Conservation (phyloP, 1,140 invertebrate genomes). For the Nomia melanderi region DNA sequence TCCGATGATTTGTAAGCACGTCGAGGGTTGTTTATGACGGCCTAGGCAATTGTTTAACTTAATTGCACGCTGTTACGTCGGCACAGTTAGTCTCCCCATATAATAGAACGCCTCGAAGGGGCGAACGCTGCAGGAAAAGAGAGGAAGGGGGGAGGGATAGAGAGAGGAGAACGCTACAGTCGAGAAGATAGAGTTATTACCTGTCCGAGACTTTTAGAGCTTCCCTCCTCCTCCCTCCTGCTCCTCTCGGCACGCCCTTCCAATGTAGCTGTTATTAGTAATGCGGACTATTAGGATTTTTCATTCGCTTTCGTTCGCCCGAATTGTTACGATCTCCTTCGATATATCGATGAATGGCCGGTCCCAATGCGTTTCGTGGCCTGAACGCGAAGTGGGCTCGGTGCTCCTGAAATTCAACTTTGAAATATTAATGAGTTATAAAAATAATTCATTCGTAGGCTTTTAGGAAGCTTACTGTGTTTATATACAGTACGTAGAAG, state of each 20-base stretch:
- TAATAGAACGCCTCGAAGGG: conserved; percentile 59
- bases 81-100: conserved; percentile 73
- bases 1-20: conserved; percentile 73
- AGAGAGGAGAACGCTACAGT: conserved; percentile 28
- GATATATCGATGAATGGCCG: too few relatives aligned
- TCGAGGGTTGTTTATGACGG: conserved; percentile 73
- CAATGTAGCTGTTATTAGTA: conserved; percentile 75
- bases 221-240: too few relatives aligned
- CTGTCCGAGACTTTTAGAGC: conserved; percentile 76
- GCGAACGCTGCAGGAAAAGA: conserved; percentile 1
- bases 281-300: conserved; percentile 74
- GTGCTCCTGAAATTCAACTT: too few relatives aligned
- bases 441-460: too few relatives aligned
- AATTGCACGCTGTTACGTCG: conserved; percentile 76
- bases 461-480: too few relatives aligned
- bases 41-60: conserved; percentile 78
- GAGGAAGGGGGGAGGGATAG: background rate
- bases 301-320: conserved; percentile 36
- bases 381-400: too few relatives aligned
- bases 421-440: too few relatives aligned
- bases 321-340: background rate
- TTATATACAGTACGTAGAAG: too few relatives aligned
- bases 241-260: conserved; percentile 74
- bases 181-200: conserved; percentile 77
- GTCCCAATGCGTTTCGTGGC: background rate